Evolutionary conservation across 1,140 invertebrate species (phyloP), one percentile per base, ranked within the genome.

Genomic region (Samia ricini): DNA sequence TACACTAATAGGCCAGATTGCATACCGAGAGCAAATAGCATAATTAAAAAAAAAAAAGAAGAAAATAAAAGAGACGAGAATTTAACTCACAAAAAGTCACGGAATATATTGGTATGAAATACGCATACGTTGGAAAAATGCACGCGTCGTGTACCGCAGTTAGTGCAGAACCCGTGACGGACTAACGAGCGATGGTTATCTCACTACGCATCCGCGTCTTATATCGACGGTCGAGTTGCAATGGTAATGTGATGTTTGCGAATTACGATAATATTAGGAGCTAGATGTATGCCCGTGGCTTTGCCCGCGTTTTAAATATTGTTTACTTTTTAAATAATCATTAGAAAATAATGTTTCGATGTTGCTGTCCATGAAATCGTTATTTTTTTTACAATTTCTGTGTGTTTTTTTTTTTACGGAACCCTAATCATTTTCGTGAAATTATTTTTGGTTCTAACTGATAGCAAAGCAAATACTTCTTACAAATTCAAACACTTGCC

Each of bases 111-210:
- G 33, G 33, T 42, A 42, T 3, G 51, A 51, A 59, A 54, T 60
- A 63, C 52, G 67, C 62, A 69, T 76, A 77, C 18, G 75, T 65
- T 85, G 85, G 85, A 86, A 84, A 70, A 62, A 69, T 86, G 74
- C 82, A 83, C 85, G 85, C 83, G 82, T 83, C 74, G 72, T 69
- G 72, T 82, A 78, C 55, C 60, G 60, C 76, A 85, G 81, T 88
- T 85, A 88, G 83, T 82, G 77, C 85, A 85, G 54, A 18, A 68
- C 33, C 85, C 85, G 81, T 88, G 82, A 85, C 81, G 79, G 76
- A 62, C 63, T 83, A 88, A 88, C 82, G 74, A 85, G 73, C 77
- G 83, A 86, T 88, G 76, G 71, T 85, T 85, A 88, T 88, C 83
- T n/a, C 21, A 33, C 33, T 19, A 57, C 56, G 18, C 33, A 57